phyloP scores from a whole-genome alignment of 2,797 vertebrate genomes.

The Merluccius polli region DNA sequence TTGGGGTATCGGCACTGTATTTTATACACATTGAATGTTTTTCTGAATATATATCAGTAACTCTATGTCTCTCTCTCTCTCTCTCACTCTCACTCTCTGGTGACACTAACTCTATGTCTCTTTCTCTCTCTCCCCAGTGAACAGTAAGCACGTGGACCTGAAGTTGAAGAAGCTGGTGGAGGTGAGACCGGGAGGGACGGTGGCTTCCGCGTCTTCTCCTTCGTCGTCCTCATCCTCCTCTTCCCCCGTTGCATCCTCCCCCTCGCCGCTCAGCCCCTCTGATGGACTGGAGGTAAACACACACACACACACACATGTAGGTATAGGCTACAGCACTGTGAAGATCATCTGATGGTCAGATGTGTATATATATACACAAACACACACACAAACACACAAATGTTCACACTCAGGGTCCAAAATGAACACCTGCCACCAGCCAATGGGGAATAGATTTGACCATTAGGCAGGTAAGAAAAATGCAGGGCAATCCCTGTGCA shows the following conservation, averaged over 20 bases:
- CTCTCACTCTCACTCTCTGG: not conserved
- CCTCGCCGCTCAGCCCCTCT: conserved; percentile 74
- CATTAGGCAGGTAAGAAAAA: too few relatives aligned
- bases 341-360: not conserved
- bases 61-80: too few relatives aligned
- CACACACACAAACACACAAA: conserved; percentile 8
- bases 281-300: conserved; percentile 71
- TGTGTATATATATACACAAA: too few relatives aligned
- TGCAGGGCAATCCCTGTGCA: too few relatives aligned
- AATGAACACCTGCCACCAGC: too few relatives aligned
- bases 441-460: too few relatives aligned
- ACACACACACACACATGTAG: conserved; percentile 14
- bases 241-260: conserved; percentile 63
- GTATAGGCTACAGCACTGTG: not conserved
- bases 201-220: conserved; percentile 78
- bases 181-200: conserved; percentile 79
- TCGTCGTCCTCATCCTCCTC: conserved; percentile 71
- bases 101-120: not conserved
- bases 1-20: too few relatives aligned
- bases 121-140: conserved; percentile 67
- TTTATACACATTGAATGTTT: too few relatives aligned
- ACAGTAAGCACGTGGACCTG: conserved; percentile 85
- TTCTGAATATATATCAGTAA: too few relatives aligned
- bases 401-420: not conserved
- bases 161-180: conserved; percentile 89